phyloP scores from a whole-genome alignment of 1,140 invertebrate genomes.

The Drosophila arizonae region DNA sequence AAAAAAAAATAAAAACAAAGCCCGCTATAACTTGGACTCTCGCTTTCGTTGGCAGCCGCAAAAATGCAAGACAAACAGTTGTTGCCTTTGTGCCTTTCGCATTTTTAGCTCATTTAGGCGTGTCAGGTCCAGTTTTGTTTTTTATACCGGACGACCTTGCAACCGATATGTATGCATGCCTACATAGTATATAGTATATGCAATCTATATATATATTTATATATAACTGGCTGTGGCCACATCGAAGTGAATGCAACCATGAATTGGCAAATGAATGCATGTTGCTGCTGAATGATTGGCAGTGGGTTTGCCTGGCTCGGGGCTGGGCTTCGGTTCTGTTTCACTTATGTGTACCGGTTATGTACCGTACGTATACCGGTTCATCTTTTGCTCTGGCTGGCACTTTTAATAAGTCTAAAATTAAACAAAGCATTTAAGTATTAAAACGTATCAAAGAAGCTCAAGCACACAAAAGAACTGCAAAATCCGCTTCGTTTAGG shows the following conservation, averaged over 20 bases:
- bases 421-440: conserved; percentile 70
- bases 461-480: conserved; percentile 60
- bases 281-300: conserved; percentile 47
- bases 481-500: conserved; percentile 65
- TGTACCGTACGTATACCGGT: conserved; percentile 24
- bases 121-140: conserved; percentile 68
- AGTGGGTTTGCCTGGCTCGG: conserved; percentile 48
- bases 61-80: conserved; percentile 34
- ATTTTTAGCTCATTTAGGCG: conserved; percentile 79
- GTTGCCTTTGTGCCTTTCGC: conserved; percentile 61
- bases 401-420: conserved; percentile 65
- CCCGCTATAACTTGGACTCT: conserved; percentile 57
- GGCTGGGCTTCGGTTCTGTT: conserved; percentile 19
- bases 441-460: conserved; percentile 17
- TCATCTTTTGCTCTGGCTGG: conserved; percentile 30
- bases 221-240: conserved; percentile 37
- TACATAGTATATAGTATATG: conserved; percentile 10
- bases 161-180: conserved; percentile 57
- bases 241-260: conserved; percentile 74
- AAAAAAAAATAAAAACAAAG: conserved; percentile 1
- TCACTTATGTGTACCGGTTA: background rate
- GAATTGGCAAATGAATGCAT: conserved; percentile 42
- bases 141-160: conserved; percentile 77
- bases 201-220: conserved; percentile 11
- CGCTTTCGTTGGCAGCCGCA: conserved; percentile 65